Evolutionary conservation across 53 echinoderm and acorn worm genomes (phyloP).

Genomic region (Crossaster papposus): DNA sequence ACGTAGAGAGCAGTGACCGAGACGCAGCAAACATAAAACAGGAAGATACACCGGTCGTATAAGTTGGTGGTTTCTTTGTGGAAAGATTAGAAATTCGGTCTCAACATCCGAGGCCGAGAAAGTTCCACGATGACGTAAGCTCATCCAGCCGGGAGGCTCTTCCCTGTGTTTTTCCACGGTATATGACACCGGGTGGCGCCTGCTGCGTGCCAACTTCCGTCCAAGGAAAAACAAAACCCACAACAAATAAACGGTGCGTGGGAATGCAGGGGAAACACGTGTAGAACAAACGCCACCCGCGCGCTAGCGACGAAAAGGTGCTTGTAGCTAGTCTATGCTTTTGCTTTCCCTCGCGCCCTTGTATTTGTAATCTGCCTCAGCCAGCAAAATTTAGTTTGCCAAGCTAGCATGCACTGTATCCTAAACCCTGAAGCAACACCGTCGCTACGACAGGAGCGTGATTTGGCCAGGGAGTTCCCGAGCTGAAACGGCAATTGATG

Average conservation of each 20-base stretch:
- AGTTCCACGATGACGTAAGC: slow-evolving; percentile 33
- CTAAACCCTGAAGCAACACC: background rate
- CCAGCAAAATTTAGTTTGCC: background rate
- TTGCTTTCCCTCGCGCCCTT: background rate
- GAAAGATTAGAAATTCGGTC: background rate
- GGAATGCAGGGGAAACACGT: background rate
- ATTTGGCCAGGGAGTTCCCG: background rate
- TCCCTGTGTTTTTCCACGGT: background rate
- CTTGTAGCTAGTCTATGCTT: slow-evolving; percentile 31
- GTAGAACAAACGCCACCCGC: background rate
- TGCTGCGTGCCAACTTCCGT: background rate
- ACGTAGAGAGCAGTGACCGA: too few relatives aligned
- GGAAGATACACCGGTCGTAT: background rate
- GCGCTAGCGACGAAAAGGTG: background rate
- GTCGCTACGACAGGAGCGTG: background rate
- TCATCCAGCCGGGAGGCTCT: background rate
- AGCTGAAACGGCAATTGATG: background rate
- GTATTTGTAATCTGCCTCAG: background rate
- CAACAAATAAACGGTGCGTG: background rate
- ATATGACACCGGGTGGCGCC: slow-evolving; percentile 10
- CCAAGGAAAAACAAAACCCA: background rate
- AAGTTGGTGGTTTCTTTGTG: background rate
- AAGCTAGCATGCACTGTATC: background rate
- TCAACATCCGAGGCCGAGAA: slow-evolving; percentile 10
- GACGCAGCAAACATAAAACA: background rate